Percentiles rank a stretch among this genome's conserved stretches.
Conservation (phyloP, 2,797 vertebrate genomes). For the Mareca penelope region DNA sequence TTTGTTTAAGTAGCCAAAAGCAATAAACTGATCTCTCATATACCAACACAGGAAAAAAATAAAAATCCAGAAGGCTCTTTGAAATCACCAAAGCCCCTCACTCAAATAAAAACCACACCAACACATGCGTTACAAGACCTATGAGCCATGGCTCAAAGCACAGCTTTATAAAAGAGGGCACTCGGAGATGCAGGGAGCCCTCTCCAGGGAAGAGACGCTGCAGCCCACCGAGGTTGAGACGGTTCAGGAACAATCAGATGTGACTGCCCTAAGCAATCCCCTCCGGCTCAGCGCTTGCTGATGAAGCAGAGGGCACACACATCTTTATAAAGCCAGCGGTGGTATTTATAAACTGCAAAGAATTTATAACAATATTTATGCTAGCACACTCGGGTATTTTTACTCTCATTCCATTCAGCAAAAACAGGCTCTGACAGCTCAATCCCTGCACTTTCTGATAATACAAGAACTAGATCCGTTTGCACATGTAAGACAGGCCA, state of each 20-base stretch:
- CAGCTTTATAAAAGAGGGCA: background rate
- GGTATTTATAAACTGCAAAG: constrained; percentile 8
- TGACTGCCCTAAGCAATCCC: background rate
- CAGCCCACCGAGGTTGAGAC: background rate
- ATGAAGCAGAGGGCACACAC: background rate
- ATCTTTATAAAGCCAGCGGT: background rate
- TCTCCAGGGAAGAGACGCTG: background rate
- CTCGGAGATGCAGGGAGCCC: background rate
- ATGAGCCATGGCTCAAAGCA: background rate
- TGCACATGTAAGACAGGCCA: background rate
- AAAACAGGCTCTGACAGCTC: background rate
- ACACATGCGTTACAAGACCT: background rate
- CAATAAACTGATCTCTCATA: background rate
- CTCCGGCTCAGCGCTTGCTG: background rate
- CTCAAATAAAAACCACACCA: background rate
- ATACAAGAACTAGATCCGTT: background rate
- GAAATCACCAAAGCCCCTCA: background rate
- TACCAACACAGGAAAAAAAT: background rate
- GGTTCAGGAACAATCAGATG: background rate
- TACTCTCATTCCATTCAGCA: background rate
- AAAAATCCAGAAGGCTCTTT: background rate
- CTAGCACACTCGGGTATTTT: background rate
- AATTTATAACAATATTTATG: background rate
- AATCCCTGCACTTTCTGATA: background rate
- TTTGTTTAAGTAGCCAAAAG: background rate